phyloP scores from a whole-genome alignment of 2,113 vertebrate genomes.

The Gambusia holbrooki region DNA sequence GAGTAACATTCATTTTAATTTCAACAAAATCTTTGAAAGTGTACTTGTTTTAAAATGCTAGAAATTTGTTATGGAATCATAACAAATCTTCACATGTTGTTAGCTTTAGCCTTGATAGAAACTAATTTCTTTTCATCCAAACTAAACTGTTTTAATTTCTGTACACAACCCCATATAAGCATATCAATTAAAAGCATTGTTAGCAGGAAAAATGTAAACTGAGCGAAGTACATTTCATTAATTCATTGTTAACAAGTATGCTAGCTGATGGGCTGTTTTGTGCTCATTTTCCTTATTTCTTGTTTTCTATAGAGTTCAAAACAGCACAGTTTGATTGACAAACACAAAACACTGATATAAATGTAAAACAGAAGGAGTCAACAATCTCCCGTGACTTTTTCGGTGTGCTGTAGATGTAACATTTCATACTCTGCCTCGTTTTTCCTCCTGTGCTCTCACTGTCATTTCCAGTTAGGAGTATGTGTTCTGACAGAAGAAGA shows the following conservation, averaged over 20 bases:
- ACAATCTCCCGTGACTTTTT: not conserved
- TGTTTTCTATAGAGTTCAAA: not conserved
- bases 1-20: not conserved
- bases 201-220: not conserved
- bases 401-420: not conserved
- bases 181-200: not conserved
- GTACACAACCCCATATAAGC: not conserved
- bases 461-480: not conserved
- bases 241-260: not conserved
- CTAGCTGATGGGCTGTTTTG: not conserved
- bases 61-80: not conserved
- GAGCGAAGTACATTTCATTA: not conserved
- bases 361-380: not conserved
- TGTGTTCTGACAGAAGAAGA: not conserved
- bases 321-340: not conserved
- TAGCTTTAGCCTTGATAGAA: not conserved
- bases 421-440: not conserved
- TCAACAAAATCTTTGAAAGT: not conserved
- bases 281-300: not conserved
- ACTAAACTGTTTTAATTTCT: not conserved
- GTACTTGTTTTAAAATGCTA: not conserved
- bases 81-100: not conserved
- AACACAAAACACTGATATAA: not conserved
- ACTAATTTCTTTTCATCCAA: not conserved
- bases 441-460: not conserved